These are phyloP conservation scores for Thereva nobilitata DNA, from an alignment of 2,888 invertebrate species.

Conservation along the genomic window DNA sequence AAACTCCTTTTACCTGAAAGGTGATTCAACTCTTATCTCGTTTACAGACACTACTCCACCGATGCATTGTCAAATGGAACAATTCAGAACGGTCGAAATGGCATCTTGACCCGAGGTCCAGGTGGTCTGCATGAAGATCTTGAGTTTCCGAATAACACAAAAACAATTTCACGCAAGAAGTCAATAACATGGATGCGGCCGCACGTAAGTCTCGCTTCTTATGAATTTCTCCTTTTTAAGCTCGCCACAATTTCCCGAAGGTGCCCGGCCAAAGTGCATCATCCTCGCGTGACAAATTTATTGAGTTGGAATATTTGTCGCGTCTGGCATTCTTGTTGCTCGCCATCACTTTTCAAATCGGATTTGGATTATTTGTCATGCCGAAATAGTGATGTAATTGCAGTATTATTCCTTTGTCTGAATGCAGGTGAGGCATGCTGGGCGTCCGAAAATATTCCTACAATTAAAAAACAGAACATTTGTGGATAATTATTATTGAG, in stretches of 20 bases:
- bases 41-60: constrained; percentile 37
- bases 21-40: background rate
- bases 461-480: too few species aligned
- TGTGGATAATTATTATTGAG: too few species aligned
- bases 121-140: constrained; percentile 45
- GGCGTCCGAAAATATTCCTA: too few species aligned
- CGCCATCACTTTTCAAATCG: too few species aligned
- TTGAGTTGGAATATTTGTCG: too few species aligned
- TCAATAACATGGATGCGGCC: constrained; percentile 46
- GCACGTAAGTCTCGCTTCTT: constrained; percentile 42
- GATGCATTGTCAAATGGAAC: constrained; percentile 39
- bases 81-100: constrained; percentile 36
- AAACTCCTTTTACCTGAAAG: background rate
- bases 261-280: background rate
- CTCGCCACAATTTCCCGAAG: background rate
- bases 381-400: too few species aligned
- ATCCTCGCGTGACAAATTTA: too few species aligned
- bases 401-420: too few species aligned
- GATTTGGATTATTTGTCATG: too few species aligned
- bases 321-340: too few species aligned
- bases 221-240: background rate
- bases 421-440: too few species aligned
- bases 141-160: constrained; percentile 43
- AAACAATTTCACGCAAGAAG: constrained; percentile 43
- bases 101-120: constrained; percentile 40